phyloP scores from a whole-genome alignment of 2,113 vertebrate species.

The Falco punctatus region DNA sequence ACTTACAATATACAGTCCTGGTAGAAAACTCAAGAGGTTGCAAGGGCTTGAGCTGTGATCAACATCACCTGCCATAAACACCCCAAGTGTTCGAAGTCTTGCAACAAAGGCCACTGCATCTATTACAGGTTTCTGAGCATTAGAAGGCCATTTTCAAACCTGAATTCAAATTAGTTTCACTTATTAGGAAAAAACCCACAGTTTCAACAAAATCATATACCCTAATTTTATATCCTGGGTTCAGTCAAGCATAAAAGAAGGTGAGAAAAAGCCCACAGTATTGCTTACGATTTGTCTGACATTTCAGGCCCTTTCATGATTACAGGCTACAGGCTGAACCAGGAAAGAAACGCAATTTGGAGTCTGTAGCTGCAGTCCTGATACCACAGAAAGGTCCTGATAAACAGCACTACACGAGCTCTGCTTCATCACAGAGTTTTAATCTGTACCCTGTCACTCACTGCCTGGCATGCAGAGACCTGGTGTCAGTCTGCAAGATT shows the following conservation, averaged over 20 bases:
- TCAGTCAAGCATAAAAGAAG: not conserved
- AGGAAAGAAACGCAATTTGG: not conserved
- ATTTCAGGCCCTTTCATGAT: not conserved
- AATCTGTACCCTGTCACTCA: not conserved
- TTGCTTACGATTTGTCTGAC: not conserved
- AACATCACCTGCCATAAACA: not conserved
- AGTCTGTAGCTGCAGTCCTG: not conserved
- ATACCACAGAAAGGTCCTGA: not conserved
- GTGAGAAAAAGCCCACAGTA: not conserved
- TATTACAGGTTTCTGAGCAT: not conserved
- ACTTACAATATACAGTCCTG: not conserved
- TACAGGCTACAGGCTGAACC: not conserved
- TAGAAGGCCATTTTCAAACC: not conserved
- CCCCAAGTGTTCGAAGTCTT: not conserved
- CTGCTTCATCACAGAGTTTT: slow-evolving; percentile 26
- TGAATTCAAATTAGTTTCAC: not conserved
- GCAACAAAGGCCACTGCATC: not conserved
- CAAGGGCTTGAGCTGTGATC: not conserved
- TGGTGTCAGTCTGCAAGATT: slow-evolving; percentile 26
- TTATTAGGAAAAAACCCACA: not conserved
- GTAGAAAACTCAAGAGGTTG: not conserved
- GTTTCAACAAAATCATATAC: not conserved
- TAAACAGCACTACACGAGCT: not conserved
- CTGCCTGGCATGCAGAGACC: slow-evolving; percentile 8
- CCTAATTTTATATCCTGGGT: not conserved